Conservation (phyloP, 2,888 invertebrate species). For the Cantharis nigra region DNA sequence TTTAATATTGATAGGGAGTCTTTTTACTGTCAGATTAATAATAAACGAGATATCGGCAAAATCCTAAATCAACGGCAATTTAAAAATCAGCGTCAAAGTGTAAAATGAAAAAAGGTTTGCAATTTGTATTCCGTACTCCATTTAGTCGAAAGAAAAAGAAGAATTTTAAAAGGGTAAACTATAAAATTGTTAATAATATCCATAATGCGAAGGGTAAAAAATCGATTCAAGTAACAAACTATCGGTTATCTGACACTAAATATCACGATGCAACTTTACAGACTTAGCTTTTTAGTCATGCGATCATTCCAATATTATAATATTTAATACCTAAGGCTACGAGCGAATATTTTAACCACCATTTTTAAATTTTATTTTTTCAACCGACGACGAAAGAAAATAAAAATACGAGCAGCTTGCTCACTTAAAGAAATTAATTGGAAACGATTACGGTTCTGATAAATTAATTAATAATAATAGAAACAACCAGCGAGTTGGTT, state of each 20-base stretch:
- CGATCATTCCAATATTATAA: constrained; percentile 35
- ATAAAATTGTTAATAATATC: constrained; percentile 26
- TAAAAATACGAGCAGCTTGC: background rate
- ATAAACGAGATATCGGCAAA: too few relatives aligned
- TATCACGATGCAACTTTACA: constrained; percentile 26
- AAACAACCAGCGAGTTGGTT: background rate
- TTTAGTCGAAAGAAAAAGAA: background rate
- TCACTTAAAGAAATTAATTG: background rate
- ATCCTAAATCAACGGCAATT: too few relatives aligned
- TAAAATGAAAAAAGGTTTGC: background rate
- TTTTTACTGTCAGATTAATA: background rate
- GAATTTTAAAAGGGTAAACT: constrained; percentile 7
- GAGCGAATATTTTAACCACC: constrained; percentile 24
- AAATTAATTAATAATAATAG: background rate
- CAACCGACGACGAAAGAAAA: background rate
- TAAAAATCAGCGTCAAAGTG: background rate
- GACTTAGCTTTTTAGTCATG: constrained; percentile 32
- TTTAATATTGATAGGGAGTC: background rate
- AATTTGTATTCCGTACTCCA: background rate
- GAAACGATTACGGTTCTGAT: background rate
- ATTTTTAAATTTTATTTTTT: background rate
- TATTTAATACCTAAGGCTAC: constrained; percentile 23
- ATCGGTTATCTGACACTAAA: constrained; percentile 28
- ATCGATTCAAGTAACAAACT: constrained; percentile 21
- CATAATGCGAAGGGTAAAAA: constrained; percentile 19